Percentiles rank a stretch among this genome's conserved stretches.
Evolutionary conservation across 2,888 invertebrate species (phyloP).

Genomic region (Rhodophaea formosa): DNA sequence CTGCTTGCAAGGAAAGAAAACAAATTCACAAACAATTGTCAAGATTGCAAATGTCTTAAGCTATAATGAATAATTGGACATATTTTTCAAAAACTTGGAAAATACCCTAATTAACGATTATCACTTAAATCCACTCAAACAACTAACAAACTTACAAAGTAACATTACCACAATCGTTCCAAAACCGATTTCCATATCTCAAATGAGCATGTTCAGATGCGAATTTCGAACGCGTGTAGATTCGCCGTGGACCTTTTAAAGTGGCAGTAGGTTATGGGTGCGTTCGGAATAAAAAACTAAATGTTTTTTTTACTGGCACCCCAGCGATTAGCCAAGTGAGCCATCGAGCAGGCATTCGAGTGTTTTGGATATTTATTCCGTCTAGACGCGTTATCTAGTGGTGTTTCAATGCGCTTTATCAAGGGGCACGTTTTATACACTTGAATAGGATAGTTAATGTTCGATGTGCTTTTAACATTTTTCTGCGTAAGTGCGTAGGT

Average conservation of each 20-base stretch:
- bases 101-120: no score
- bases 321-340: slow-evolving; percentile 77
- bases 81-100: no score
- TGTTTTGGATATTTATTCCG: slow-evolving; percentile 73
- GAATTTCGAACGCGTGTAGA: slow-evolving; percentile 57
- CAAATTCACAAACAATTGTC: no score
- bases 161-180: neutral
- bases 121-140: no score
- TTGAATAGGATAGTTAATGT: slow-evolving; percentile 52
- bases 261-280: slow-evolving; percentile 63
- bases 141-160: neutral
- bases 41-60: no score
- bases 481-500: slow-evolving; percentile 20
- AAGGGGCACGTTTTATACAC: slow-evolving; percentile 68
- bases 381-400: slow-evolving; percentile 75
- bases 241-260: slow-evolving; percentile 73
- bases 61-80: no score
- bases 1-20: no score
- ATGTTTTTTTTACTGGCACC: slow-evolving; percentile 57
- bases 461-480: slow-evolving; percentile 49
- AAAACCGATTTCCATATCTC: slow-evolving; percentile 59
- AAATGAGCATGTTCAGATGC: slow-evolving; percentile 54
- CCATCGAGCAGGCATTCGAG: slow-evolving; percentile 76
- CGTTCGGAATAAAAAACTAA: slow-evolving; percentile 53
- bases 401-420: slow-evolving; percentile 65